These are phyloP conservation scores for Centropyge bicolor DNA, from an alignment of 2,797 vertebrate genomes.

Conservation along the genomic window DNA sequence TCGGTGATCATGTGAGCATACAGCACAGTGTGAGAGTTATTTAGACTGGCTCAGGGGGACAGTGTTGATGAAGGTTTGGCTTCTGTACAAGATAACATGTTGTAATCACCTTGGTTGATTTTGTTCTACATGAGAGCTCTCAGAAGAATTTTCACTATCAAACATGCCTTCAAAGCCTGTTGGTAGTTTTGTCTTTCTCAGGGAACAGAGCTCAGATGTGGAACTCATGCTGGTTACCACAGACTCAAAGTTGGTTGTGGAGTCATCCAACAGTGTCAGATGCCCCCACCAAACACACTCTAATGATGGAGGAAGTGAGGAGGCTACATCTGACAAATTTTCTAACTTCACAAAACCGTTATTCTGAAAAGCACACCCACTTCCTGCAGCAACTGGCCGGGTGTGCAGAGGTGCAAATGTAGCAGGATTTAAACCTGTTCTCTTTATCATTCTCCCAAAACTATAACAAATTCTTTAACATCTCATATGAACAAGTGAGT, in stretches of 20 bases:
- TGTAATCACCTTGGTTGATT: not conserved
- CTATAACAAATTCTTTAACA: not conserved
- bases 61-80: not conserved
- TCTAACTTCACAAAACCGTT: too few species aligned
- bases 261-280: not conserved
- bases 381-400: too few species aligned
- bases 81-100: not conserved
- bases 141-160: not conserved
- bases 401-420: not conserved
- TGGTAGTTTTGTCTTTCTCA: not conserved
- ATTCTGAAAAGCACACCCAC: not conserved
- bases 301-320: not conserved
- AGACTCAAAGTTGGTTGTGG: not conserved
- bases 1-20: not conserved
- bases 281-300: not conserved
- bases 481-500: not conserved
- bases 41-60: not conserved
- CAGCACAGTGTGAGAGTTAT: not conserved
- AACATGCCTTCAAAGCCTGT: not conserved
- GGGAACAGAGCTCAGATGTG: slow-evolving; percentile 11
- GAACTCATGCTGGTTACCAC: slow-evolving; percentile 11
- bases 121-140: not conserved
- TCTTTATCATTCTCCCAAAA: slow-evolving; percentile 1
- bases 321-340: too few species aligned
- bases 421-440: not conserved